These are phyloP conservation scores for Sebastes hubbsi DNA, from an alignment of 2,797 vertebrate genomes.

Conservation along the genomic window DNA sequence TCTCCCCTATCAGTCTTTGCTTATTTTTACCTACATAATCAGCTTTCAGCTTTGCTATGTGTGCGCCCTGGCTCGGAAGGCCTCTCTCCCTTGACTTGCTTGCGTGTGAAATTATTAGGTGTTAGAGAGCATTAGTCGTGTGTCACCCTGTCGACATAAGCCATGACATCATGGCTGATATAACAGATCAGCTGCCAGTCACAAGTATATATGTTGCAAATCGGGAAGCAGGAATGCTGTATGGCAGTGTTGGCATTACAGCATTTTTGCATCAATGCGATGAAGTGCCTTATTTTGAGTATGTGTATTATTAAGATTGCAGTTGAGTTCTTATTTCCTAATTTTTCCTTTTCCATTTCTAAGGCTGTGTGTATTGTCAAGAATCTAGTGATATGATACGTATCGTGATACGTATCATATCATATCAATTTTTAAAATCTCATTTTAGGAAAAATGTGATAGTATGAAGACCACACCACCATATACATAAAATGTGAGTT, in stretches of 20 bases:
- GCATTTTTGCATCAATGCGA: neutral
- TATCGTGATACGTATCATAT: no score
- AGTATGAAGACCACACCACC: no score
- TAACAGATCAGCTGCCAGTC: constrained; percentile 15
- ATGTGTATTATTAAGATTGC: neutral
- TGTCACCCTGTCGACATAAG: neutral
- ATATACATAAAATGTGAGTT: no score
- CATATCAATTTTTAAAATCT: no score
- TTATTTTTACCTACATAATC: neutral
- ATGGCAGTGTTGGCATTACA: neutral
- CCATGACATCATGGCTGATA: constrained; percentile 2
- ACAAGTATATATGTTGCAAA: neutral
- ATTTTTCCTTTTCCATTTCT: neutral
- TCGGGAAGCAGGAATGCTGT: neutral
- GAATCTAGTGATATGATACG: no score
- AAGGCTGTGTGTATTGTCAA: no score
- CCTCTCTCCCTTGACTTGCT: neutral
- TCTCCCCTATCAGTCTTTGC: neutral
- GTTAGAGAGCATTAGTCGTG: constrained; percentile 3
- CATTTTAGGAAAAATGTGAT: no score
- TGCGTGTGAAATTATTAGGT: neutral
- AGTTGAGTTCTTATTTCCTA: neutral
- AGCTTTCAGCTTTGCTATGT: neutral
- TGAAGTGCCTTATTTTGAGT: neutral
- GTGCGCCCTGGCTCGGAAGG: neutral